Conservation (phyloP, 2,888 invertebrate genomes). For the Caenorhabditis afra region DNA sequence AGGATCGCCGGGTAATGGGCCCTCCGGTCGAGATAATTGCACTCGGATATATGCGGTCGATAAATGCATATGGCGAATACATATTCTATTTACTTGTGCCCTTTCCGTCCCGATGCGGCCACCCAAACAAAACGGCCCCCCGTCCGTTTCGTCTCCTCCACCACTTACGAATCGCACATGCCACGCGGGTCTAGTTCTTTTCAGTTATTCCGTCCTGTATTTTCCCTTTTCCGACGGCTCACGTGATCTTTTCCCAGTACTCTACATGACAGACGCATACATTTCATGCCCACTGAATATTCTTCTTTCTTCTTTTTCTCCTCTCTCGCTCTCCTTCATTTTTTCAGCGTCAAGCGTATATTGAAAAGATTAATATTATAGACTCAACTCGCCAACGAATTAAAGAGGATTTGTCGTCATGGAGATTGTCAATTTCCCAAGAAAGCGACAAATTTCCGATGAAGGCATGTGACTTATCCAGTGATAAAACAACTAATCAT, state of each 20-base stretch:
- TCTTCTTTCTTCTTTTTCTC: not conserved
- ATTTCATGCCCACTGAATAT: not conserved
- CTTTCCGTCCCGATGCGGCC: not conserved
- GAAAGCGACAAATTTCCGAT: slow-evolving; percentile 25
- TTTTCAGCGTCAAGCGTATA: not conserved
- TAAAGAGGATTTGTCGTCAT: not conserved
- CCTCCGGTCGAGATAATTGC: too few species aligned
- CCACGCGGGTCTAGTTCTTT: slow-evolving; percentile 32
- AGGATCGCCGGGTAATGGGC: too few species aligned
- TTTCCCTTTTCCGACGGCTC: slow-evolving; percentile 52
- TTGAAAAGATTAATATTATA: not conserved
- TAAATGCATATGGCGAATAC: too few species aligned
- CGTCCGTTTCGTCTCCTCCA: slow-evolving; percentile 7
- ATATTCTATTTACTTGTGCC: too few species aligned
- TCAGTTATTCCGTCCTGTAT: slow-evolving; percentile 28
- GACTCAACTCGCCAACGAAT: too few species aligned
- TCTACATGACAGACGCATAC: slow-evolving; percentile 8
- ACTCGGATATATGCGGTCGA: too few species aligned
- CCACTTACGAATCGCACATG: slow-evolving; percentile 22
- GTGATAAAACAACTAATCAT: not conserved
- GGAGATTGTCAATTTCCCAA: slow-evolving; percentile 2
- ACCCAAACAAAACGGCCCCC: slow-evolving; percentile 27
- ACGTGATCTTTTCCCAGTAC: slow-evolving; percentile 46
- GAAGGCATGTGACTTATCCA: slow-evolving; percentile 21
- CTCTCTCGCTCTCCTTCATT: too few species aligned